Percentiles rank a stretch among this genome's conserved stretches.
Evolutionary conservation across 2,888 invertebrate species (phyloP).

Genomic region (Drosophila aldrichi): DNA sequence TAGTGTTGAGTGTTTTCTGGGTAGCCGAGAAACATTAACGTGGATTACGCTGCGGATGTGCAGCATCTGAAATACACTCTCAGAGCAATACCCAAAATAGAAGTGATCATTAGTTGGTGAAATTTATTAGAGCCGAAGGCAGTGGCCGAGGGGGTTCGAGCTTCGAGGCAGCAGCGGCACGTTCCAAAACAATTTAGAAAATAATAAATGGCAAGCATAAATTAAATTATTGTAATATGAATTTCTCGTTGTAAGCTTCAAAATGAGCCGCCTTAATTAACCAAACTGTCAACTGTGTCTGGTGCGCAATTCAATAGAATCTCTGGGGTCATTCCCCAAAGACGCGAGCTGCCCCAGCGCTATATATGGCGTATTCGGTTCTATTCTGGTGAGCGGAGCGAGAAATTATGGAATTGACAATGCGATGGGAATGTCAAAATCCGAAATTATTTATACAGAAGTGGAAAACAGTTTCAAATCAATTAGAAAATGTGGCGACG

Average conservation of each 20-base stretch:
- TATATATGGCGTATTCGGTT: slow-evolving; percentile 8
- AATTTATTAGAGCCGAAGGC: slow-evolving; percentile 61
- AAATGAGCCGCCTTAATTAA: slow-evolving; percentile 60
- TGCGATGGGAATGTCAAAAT: slow-evolving; percentile 78
- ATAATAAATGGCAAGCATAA: slow-evolving; percentile 84
- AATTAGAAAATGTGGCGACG: slow-evolving; percentile 83
- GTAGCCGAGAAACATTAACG: slow-evolving; percentile 55
- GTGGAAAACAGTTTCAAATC: slow-evolving; percentile 82
- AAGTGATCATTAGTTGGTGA: slow-evolving; percentile 59
- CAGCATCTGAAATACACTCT: slow-evolving; percentile 24
- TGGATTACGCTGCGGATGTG: slow-evolving; percentile 60
- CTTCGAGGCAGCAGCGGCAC: slow-evolving; percentile 68
- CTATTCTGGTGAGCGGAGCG: slow-evolving; percentile 22
- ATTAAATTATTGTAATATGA: slow-evolving; percentile 83
- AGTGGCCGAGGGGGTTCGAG: slow-evolving; percentile 1
- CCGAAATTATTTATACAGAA: slow-evolving; percentile 82
- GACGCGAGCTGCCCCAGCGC: slow-evolving; percentile 13
- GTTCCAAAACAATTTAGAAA: slow-evolving; percentile 84
- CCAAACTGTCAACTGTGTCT: slow-evolving; percentile 57
- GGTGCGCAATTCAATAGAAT: slow-evolving; percentile 67
- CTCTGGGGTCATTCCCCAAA: slow-evolving; percentile 41
- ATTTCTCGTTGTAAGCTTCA: slow-evolving; percentile 60
- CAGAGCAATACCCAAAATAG: slow-evolving; percentile 56
- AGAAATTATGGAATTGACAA: slow-evolving; percentile 63
- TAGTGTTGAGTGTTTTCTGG: slow-evolving; percentile 42